Percentiles rank a stretch among this genome's conserved stretches.
Evolutionary conservation across 2,888 invertebrate species (phyloP).

Genomic region (Drosophila trichaetosa): DNA sequence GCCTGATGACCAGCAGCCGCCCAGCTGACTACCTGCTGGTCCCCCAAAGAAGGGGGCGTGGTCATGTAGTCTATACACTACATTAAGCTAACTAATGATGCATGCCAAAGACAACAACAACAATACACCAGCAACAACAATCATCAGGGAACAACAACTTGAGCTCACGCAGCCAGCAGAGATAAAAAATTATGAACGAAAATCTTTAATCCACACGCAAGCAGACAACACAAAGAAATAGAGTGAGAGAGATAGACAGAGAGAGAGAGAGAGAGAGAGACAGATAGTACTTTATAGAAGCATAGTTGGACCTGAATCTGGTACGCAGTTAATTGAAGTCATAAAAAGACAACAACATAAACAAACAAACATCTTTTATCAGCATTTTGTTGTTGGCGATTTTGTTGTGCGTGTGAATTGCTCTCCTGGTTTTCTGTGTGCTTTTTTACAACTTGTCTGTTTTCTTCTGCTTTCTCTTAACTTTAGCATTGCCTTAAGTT

Average conservation of each 20-base stretch:
- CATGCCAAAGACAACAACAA: conserved; percentile 60
- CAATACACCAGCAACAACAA: conserved; percentile 17
- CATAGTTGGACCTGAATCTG: conserved; percentile 49
- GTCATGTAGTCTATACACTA: conserved; percentile 58
- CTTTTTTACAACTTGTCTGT: conserved; percentile 53
- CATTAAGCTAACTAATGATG: conserved; percentile 80
- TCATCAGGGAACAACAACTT: conserved; percentile 53
- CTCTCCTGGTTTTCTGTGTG: conserved; percentile 61
- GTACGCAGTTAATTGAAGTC: conserved; percentile 76
- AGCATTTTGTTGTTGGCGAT: conserved; percentile 36
- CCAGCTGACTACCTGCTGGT: conserved; percentile 41
- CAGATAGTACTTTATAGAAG: conserved; percentile 9
- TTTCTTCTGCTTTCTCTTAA: conserved; percentile 36
- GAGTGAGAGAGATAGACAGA: not conserved
- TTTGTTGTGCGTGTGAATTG: conserved; percentile 74
- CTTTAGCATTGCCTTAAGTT: conserved; percentile 20
- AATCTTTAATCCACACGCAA: conserved; percentile 56
- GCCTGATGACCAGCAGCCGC: conserved; percentile 62
- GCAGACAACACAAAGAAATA: conserved; percentile 23
- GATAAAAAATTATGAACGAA: conserved; percentile 80
- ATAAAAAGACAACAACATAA: conserved; percentile 70
- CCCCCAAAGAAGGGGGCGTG: conserved; percentile 31
- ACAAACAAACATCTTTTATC: conserved; percentile 72
- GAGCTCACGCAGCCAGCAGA: conserved; percentile 65
- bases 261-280: not conserved